These are phyloP conservation scores for Drosophila pseudoananassae DNA, from an alignment of 1,140 invertebrate species.

Conservation along the genomic window DNA sequence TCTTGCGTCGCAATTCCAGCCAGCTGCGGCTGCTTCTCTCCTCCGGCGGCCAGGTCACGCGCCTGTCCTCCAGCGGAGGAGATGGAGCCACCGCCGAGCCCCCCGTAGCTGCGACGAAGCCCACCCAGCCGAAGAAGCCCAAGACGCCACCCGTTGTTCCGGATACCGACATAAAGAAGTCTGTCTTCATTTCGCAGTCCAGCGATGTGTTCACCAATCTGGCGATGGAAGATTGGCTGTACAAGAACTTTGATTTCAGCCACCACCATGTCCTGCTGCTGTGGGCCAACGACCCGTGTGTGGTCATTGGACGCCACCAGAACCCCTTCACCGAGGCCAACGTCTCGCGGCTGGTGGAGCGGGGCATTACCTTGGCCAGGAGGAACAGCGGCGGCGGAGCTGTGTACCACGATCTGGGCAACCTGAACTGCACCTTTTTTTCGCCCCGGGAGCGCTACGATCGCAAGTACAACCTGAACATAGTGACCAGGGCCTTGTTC, in stretches of 20 bases:
- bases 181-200: conserved; percentile 96
- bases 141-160: conserved; percentile 31
- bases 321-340: conserved; percentile 98
- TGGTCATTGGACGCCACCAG: conserved; percentile 98
- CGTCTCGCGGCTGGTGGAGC: conserved; percentile 86
- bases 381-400: conserved; percentile 98
- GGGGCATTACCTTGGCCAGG: conserved; percentile 90
- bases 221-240: conserved; percentile 97
- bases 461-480: conserved; percentile 92
- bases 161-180: conserved; percentile 87
- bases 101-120: conserved; percentile 6
- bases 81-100: conserved; percentile 18
- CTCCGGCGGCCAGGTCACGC: conserved; percentile 56
- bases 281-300: conserved; percentile 96
- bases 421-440: conserved; percentile 97
- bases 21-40: conserved; percentile 63
- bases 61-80: conserved; percentile 38
- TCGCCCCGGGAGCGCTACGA: conserved; percentile 91
- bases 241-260: conserved; percentile 92
- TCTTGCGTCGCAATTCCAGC: conserved; percentile 70
- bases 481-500: conserved; percentile 92
- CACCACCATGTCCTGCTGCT: conserved; percentile 93
- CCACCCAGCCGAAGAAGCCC: conserved; percentile 24
- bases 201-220: conserved; percentile 95
- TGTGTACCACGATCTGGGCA: conserved; percentile 97